Conservation (phyloP, 1,140 invertebrate genomes). For the Ericerus pela region DNA sequence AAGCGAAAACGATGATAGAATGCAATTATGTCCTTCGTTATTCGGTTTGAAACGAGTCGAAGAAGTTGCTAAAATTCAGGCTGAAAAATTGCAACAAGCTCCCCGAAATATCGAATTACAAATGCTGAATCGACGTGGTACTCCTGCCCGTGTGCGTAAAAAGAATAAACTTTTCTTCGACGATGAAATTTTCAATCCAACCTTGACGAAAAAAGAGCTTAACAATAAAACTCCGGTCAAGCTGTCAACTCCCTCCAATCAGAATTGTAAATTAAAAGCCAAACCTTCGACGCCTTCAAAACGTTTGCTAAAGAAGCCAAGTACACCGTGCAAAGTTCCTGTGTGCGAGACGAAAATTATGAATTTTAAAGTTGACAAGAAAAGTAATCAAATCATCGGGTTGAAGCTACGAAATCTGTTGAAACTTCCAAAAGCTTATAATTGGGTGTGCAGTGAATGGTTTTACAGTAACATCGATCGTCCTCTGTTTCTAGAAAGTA, state of each 20-base stretch:
- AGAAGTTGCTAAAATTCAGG: conserved; percentile 2
- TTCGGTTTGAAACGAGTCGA: conserved; percentile 4
- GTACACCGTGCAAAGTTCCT: conserved; percentile 27
- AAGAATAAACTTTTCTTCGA: conserved; percentile 82
- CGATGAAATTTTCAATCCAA: conserved; percentile 73
- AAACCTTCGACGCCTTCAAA: conserved; percentile 17
- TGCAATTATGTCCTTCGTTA: neutral
- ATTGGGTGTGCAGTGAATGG: conserved; percentile 98
- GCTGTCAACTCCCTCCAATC: conserved; percentile 13
- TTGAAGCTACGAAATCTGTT: conserved; percentile 84
- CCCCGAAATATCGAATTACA: neutral
- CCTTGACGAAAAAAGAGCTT: conserved; percentile 23
- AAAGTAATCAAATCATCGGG: conserved; percentile 57
- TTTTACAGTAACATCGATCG: conserved; percentile 97
- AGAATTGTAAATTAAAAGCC: conserved; percentile 16
- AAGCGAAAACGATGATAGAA: neutral
- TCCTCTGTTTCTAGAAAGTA: conserved; percentile 85
- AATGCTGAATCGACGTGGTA: conserved; percentile 58
- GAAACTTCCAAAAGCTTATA: conserved; percentile 95
- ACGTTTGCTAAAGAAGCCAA: conserved; percentile 18
- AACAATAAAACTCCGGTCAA: conserved; percentile 45
- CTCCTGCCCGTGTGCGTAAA: conserved; percentile 76
- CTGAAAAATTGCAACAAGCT: conserved; percentile 1
- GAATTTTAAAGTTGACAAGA: neutral
- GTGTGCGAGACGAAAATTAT: conserved; percentile 30